Percentiles rank a stretch among this genome's conserved stretches.
These are phyloP conservation scores for Odontamblyopus lacepedii DNA, from an alignment of 2,797 vertebrate genomes.

Conservation along the genomic window DNA sequence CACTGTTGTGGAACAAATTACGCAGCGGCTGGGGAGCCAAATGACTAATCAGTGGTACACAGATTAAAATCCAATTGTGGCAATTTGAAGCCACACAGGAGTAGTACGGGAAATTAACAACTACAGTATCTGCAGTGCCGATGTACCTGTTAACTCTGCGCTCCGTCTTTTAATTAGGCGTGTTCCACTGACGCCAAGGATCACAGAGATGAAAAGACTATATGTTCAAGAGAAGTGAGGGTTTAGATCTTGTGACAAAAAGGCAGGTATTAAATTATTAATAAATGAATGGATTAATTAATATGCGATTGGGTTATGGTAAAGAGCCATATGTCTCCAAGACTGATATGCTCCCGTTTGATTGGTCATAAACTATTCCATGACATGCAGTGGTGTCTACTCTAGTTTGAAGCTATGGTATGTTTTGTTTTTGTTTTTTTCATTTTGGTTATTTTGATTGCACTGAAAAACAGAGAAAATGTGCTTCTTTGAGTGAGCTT, in stretches of 20 bases:
- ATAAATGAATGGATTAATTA: background rate
- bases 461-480: too few species aligned
- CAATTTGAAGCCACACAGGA: constrained; percentile 77
- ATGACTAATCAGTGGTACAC: constrained; percentile 78
- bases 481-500: too few species aligned
- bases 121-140: constrained; percentile 53
- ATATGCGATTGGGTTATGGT: background rate
- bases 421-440: too few species aligned
- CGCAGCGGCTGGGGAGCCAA: constrained; percentile 74
- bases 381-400: too few species aligned
- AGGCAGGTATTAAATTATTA: background rate
- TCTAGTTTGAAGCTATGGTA: too few species aligned
- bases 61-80: constrained; percentile 79
- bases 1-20: constrained; percentile 79
- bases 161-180: constrained; percentile 65
- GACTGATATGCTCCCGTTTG: too few species aligned
- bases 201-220: constrained; percentile 28
- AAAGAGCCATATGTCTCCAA: background rate
- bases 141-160: constrained; percentile 56
- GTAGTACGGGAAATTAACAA: constrained; percentile 71
- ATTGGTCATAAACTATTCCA: too few species aligned
- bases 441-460: too few species aligned
- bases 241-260: constrained; percentile 4
- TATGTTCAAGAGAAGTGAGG: constrained; percentile 1
- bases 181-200: constrained; percentile 43